phyloP scores from a whole-genome alignment of 2,113 vertebrate genomes.

The Cheilinus undulatus region DNA sequence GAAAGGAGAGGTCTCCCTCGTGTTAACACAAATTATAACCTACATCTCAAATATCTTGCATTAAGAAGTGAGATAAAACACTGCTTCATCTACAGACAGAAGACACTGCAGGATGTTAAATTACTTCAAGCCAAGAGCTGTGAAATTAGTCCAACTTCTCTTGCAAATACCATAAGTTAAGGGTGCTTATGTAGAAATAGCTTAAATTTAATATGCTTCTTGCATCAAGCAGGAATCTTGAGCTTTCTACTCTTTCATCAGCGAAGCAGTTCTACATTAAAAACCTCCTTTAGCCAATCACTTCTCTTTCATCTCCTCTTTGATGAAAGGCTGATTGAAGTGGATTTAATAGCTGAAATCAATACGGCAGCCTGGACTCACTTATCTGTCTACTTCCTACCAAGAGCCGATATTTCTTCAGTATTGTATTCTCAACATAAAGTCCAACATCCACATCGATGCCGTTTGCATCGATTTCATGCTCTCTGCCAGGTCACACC shows the following conservation, averaged over 20 bases:
- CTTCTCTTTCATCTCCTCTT: neutral
- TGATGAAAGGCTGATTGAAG: constrained; percentile 32
- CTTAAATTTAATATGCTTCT: constrained; percentile 10
- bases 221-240: constrained; percentile 1
- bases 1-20: constrained; percentile 49
- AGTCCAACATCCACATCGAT: constrained; percentile 21
- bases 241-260: constrained; percentile 1
- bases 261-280: neutral
- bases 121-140: constrained; percentile 6
- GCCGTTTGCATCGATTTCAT: constrained; percentile 40
- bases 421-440: constrained; percentile 43
- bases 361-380: constrained; percentile 35
- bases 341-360: constrained; percentile 47
- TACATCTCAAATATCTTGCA: constrained; percentile 39
- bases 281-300: neutral
- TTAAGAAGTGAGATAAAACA: constrained; percentile 3
- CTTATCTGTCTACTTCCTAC: constrained; percentile 23
- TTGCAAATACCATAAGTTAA: neutral
- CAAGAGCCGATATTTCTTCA: constrained; percentile 23
- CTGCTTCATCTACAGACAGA: neutral
- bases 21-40: constrained; percentile 58
- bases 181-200: constrained; percentile 13
- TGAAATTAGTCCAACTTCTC: constrained; percentile 43
- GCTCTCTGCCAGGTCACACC: constrained; percentile 30
- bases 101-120: constrained; percentile 7